phyloP scores from a whole-genome alignment of 2,797 vertebrate species.

The Acridotheres tristis region DNA sequence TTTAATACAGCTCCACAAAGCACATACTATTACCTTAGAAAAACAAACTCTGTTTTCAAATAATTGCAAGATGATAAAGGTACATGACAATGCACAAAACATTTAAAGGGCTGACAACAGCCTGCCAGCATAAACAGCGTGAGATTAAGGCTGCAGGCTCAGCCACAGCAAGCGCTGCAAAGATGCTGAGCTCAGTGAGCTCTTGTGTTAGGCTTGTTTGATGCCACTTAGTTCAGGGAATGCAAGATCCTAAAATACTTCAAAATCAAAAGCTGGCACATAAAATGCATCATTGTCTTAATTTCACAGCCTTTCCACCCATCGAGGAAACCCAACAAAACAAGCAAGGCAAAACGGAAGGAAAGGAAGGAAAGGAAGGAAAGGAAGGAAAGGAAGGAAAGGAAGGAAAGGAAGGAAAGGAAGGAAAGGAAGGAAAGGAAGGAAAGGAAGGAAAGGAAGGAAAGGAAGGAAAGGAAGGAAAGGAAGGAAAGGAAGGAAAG shows the following conservation, averaged over 20 bases:
- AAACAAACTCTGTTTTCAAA: constrained; percentile 26
- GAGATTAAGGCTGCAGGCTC: neutral
- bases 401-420: neutral
- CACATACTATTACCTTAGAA: neutral
- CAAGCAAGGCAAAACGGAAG: neutral
- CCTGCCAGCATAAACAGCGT: neutral
- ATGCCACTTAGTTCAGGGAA: neutral
- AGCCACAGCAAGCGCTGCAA: neutral
- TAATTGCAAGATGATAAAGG: constrained; percentile 30
- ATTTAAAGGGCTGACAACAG: neutral
- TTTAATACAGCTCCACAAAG: constrained; percentile 21
- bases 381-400: neutral
- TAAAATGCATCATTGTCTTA: neutral
- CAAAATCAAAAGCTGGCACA: constrained; percentile 1
- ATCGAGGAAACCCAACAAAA: neutral
- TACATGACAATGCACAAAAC: neutral
- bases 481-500: too few species aligned
- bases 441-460: neutral
- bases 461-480: fast-evolving
- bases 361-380: neutral
- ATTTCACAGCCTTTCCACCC: neutral
- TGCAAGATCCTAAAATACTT: neutral
- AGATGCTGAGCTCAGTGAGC: neutral
- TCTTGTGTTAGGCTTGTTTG: neutral
- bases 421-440: fast-evolving